Conservation (phyloP, 1,140 invertebrate species). For the Camponotus pennsylvanicus region DNA sequence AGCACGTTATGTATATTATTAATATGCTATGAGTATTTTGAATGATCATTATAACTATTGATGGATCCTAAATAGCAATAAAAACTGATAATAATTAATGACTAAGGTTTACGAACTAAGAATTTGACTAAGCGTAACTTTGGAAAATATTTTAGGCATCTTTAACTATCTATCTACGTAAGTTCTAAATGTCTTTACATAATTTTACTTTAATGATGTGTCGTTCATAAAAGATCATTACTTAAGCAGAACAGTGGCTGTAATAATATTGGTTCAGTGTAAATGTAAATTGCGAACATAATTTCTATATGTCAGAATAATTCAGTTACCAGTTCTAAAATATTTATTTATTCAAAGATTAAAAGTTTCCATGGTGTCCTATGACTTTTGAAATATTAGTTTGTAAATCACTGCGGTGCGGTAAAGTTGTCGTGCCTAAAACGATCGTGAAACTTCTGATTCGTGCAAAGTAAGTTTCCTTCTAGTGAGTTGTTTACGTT, state of each 20-base stretch:
- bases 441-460: conserved; percentile 31
- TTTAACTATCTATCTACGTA: neutral
- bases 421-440: conserved; percentile 49
- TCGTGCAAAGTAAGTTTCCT: conserved; percentile 63
- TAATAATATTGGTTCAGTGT: neutral
- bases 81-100: conserved; percentile 52
- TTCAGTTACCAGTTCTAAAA: conserved; percentile 30
- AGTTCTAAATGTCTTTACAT: neutral
- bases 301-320: conserved; percentile 23
- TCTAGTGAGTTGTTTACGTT: conserved; percentile 4
- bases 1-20: conserved; percentile 15
- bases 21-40: conserved; percentile 15
- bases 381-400: conserved; percentile 50
- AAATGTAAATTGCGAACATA: conserved; percentile 3
- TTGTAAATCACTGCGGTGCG: conserved; percentile 46
- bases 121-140: neutral
- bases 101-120: neutral
- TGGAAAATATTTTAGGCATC: neutral
- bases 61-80: conserved; percentile 31
- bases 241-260: neutral
- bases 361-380: conserved; percentile 34
- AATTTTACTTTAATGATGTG: neutral
- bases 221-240: neutral
- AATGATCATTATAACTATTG: conserved; percentile 25
- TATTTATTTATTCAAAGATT: conserved; percentile 47